Base-by-base conservation (phyloP, 2,888 invertebrate genomes). In the Luffia ferchaultella region DNA sequence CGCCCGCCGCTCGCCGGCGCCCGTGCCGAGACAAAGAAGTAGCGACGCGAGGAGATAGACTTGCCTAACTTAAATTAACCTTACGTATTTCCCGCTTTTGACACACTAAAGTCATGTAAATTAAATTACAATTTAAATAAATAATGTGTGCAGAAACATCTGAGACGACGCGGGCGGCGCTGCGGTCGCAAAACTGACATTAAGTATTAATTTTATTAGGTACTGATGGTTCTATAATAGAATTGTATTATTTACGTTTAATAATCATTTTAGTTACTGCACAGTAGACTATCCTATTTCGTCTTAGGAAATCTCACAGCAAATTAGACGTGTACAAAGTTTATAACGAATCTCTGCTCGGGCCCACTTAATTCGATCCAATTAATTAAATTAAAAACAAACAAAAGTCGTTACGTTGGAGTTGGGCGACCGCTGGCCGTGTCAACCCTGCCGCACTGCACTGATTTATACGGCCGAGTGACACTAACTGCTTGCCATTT, bases 321-420 rank as follows among this genome's bases (percentile, higher is more conserved):
- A 46, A 53, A 50, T 50, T 52, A 52, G 49, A 49, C 50, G 49
- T 54, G 62, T 67, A 64, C 62, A 68, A 70, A 71, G 65, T 71
- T 68, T 60, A 62, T 62, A 58, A 60, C 65, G 66, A 73, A 75
- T 72, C 70, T 70, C 68, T 63, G 66, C 64, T 64, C 68, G 71
- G 69, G 67, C 68, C 68, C 68, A 70, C 69, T 70, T 72, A 73
- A 74, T 74, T 73, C 69, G 65, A 70, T 66, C 66, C 65, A 73
- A 76, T 77, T 76, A 77, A 77, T 77, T 74, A 69, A 74, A 76
- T 77, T 77, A 76, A 75, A 74, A 73, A 71, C 70, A 75, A 76
- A 73, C 73, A 73, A 72, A 74, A 73, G 70, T 71, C 68, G 68
- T 74, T 73, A 72, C 63, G 64, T 64, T 62, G 67, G 69, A 70